These are phyloP conservation scores for Cantharis rustica DNA, from an alignment of 2,888 invertebrate genomes.

Conservation along the genomic window DNA sequence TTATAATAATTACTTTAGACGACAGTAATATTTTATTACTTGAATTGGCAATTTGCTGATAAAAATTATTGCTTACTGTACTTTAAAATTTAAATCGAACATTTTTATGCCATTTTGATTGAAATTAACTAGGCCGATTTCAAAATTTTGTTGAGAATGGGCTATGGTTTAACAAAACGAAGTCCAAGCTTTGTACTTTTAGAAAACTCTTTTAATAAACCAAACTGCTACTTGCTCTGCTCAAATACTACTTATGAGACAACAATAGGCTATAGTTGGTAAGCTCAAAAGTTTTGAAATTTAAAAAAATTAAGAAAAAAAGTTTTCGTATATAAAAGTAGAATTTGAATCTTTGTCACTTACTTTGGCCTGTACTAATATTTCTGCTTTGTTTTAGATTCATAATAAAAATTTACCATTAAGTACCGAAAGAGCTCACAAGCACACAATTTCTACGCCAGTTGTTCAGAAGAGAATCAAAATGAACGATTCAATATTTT, in stretches of 20 bases:
- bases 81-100: too few relatives aligned
- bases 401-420: background rate
- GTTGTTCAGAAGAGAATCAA: background rate
- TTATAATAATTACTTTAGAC: too few relatives aligned
- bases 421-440: background rate
- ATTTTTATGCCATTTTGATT: background rate
- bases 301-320: too few relatives aligned
- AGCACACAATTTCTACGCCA: background rate
- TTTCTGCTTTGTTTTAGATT: background rate
- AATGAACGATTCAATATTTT: background rate
- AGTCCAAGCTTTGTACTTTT: conserved; percentile 18
- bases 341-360: background rate
- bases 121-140: background rate
- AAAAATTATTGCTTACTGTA: too few relatives aligned
- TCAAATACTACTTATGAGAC: conserved; percentile 21
- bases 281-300: conserved; percentile 7
- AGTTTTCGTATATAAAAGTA: background rate
- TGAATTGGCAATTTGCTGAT: too few relatives aligned
- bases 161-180: background rate
- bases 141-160: background rate
- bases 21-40: too few relatives aligned
- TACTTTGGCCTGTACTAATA: background rate
- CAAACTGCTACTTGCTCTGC: conserved; percentile 22
- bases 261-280: conserved; percentile 9
- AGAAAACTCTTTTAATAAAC: conserved; percentile 28